A percentile compares a stretch with the other conserved stretches of the same genome.
These are phyloP conservation scores for Lycocerus yunnanus DNA, from an alignment of 2,888 invertebrate species.

Conservation along the genomic window DNA sequence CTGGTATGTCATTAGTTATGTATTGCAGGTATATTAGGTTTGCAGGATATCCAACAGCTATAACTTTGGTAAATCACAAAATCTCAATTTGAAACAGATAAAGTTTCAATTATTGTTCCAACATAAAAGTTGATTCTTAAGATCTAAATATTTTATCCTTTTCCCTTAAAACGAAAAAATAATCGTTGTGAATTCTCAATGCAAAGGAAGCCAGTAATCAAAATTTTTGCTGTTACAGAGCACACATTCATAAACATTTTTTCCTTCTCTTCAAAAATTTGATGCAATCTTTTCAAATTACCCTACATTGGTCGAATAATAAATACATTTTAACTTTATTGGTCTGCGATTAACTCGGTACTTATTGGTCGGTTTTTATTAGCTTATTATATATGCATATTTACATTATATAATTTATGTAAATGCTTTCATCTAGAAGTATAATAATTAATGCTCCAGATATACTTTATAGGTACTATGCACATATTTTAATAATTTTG, in stretches of 20 bases:
- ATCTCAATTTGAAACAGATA: too few species aligned
- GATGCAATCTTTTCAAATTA: not conserved
- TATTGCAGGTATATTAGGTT: not conserved
- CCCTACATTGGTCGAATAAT: too few species aligned
- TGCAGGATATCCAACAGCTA: not conserved
- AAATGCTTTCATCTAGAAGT: not conserved
- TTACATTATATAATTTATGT: not conserved
- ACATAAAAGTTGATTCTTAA: not conserved
- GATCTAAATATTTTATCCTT: not conserved
- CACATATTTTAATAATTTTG: not conserved
- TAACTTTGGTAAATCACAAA: too few species aligned
- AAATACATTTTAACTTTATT: not conserved
- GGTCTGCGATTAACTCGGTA: not conserved
- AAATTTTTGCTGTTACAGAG: too few species aligned
- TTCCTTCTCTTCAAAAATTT: too few species aligned
- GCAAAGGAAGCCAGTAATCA: not conserved
- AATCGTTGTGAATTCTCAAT: not conserved
- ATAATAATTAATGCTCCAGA: not conserved
- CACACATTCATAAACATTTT: too few species aligned
- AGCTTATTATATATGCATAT: not conserved
- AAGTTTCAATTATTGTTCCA: not conserved
- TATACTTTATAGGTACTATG: not conserved
- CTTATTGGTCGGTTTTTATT: not conserved
- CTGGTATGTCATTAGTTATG: not conserved
- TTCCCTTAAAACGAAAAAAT: not conserved